phyloP scores from a whole-genome alignment of 1,140 invertebrate species.

The Drosophila eugracilis region DNA sequence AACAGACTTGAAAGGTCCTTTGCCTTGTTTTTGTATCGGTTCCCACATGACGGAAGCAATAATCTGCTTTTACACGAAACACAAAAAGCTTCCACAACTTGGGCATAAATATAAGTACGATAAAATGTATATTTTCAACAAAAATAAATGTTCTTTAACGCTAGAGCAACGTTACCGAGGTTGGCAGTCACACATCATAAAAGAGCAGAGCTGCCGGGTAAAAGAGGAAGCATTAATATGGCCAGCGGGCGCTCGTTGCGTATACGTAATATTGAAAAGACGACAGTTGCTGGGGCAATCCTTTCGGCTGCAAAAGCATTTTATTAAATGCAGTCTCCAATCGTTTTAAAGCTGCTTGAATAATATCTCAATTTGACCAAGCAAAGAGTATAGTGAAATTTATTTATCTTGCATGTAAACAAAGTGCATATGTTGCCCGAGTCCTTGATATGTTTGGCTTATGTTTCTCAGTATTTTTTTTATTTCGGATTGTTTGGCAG shows the following conservation, averaged over 20 bases:
- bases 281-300: constrained; percentile 34
- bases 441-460: not conserved
- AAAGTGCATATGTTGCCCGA: not conserved
- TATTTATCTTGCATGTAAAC: constrained; percentile 21
- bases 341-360: constrained; percentile 17
- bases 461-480: constrained; percentile 3
- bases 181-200: constrained; percentile 65
- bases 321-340: constrained; percentile 56
- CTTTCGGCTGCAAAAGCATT: constrained; percentile 47
- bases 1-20: constrained; percentile 32
- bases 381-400: constrained; percentile 11
- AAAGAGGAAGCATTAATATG: constrained; percentile 54
- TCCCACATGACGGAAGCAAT: constrained; percentile 64
- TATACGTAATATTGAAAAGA: constrained; percentile 61
- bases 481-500: not conserved
- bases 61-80: constrained; percentile 63
- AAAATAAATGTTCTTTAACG: constrained; percentile 57
- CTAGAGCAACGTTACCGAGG: constrained; percentile 11
- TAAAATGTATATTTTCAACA: constrained; percentile 46
- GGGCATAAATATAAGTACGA: constrained; percentile 14
- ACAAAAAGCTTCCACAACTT: constrained; percentile 26
- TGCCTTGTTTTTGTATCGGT: constrained; percentile 26
- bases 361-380: constrained; percentile 15
- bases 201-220: constrained; percentile 21
- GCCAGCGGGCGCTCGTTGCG: constrained; percentile 58